A percentile compares a stretch with the other conserved stretches of the same genome.
Evolutionary conservation across 2,888 invertebrate genomes (phyloP).

Genomic region (Drosophila austrosaltans): DNA sequence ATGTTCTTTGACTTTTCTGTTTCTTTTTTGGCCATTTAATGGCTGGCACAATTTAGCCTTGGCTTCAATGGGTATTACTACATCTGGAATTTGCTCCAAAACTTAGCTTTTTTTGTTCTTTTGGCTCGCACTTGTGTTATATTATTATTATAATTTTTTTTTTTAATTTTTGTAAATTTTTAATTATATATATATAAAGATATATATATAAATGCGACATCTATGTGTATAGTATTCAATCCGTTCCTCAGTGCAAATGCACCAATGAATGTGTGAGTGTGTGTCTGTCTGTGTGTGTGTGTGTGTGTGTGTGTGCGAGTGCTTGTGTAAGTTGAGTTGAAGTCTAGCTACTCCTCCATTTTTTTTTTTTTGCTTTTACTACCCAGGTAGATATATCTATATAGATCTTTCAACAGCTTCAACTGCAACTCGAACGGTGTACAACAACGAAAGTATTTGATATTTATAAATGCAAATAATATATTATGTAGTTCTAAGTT

Average conservation of each 20-base stretch:
- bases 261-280: constrained; percentile 23
- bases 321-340: neutral
- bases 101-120: constrained; percentile 65
- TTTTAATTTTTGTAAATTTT: constrained; percentile 34
- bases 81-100: constrained; percentile 42
- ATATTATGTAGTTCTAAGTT: constrained; percentile 69
- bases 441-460: constrained; percentile 73
- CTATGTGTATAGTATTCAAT: constrained; percentile 73
- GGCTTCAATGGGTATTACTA: constrained; percentile 12
- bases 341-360: no score
- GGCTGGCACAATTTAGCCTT: constrained; percentile 21
- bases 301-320: constrained; percentile 20
- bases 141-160: constrained; percentile 33
- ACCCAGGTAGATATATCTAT: no score
- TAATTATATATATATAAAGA: constrained; percentile 29
- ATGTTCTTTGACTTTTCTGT: neutral
- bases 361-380: no score
- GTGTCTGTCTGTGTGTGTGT: constrained; percentile 4
- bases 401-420: neutral
- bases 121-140: constrained; percentile 79
- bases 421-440: constrained; percentile 42
- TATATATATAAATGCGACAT: constrained; percentile 51
- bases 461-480: constrained; percentile 49
- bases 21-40: constrained; percentile 35
- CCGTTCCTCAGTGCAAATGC: constrained; percentile 71